Evolutionary conservation across 2,888 invertebrate genomes (phyloP).

Genomic region (Caenorhabditis angaria): DNA sequence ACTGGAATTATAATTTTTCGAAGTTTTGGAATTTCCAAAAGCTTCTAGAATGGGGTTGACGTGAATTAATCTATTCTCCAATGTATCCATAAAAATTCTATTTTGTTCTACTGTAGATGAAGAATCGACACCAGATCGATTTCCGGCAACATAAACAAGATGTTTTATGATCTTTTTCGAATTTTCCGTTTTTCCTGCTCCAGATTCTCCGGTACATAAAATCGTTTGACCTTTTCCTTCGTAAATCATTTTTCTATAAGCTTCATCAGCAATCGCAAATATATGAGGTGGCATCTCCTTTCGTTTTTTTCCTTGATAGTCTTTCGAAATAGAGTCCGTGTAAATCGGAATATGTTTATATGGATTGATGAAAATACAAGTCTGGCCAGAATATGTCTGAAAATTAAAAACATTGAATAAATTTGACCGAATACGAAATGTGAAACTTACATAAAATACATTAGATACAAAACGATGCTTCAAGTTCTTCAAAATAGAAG

Average conservation of each 20-base stretch:
- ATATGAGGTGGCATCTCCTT: conserved; percentile 99
- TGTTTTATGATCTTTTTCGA: conserved; percentile 99
- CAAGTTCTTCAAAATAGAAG: conserved; percentile 97
- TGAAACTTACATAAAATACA: conserved; percentile 93
- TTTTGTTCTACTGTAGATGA: too few relatives aligned
- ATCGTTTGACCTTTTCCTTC: conserved; percentile 99
- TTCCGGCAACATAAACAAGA: conserved; percentile 97
- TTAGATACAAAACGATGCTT: conserved; percentile 99
- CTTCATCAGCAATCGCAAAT: conserved; percentile 98
- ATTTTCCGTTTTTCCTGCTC: conserved; percentile 99
- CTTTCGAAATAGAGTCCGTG: conserved; percentile 97
- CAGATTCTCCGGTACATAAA: conserved; percentile 98
- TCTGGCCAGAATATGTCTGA: conserved; percentile 98
- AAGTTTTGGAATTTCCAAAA: conserved; percentile 99
- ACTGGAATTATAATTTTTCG: conserved; percentile 99
- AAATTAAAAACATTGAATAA: conserved; percentile 63
- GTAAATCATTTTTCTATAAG: conserved; percentile 99
- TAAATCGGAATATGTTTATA: conserved; percentile 95
- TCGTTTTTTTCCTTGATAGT: conserved; percentile 83
- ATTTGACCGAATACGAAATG: neutral
- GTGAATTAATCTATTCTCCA: conserved; percentile 97
- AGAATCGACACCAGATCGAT: conserved; percentile 44
- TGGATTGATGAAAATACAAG: conserved; percentile 99
- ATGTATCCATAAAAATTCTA: conserved; percentile 80
- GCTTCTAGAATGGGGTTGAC: conserved; percentile 99